Percentiles rank a stretch among this genome's conserved stretches.
phyloP scores from a whole-genome alignment of 2,888 invertebrate genomes.

The Cistogaster globosa region DNA sequence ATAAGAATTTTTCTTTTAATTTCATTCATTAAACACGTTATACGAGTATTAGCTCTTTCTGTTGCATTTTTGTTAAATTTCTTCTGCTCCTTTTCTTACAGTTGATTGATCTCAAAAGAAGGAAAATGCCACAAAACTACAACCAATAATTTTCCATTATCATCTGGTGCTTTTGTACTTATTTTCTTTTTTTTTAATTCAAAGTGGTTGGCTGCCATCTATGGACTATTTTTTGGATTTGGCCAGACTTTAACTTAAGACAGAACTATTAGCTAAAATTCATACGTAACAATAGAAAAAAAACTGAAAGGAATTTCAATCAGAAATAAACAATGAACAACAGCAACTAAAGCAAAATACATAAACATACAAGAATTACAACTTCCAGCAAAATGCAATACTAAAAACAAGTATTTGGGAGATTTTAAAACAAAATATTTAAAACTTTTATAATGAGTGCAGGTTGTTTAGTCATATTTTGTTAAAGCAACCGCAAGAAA shows the following conservation, averaged over 20 bases:
- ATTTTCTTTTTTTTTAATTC: constrained; percentile 31
- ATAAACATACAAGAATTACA: not conserved
- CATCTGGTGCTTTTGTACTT: not conserved
- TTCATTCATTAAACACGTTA: not conserved
- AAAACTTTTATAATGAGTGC: constrained; percentile 8
- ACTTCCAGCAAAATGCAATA: not conserved
- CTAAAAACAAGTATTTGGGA: constrained; percentile 24
- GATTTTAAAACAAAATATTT: constrained; percentile 26
- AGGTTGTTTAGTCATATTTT: constrained; percentile 16
- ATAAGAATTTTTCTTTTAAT: constrained; percentile 14
- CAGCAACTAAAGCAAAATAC: not conserved
- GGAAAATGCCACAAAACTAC: constrained; percentile 46
- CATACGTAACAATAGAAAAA: constrained; percentile 21
- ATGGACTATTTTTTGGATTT: constrained; percentile 60
- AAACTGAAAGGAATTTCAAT: constrained; percentile 66
- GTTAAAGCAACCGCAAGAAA: no score
- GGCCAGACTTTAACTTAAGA: constrained; percentile 23
- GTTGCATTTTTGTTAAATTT: constrained; percentile 5
- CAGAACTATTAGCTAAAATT: constrained; percentile 34
- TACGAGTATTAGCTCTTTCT: not conserved
- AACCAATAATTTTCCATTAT: no score
- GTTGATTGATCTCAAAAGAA: constrained; percentile 33
- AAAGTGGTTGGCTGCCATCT: constrained; percentile 64
- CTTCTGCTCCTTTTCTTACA: not conserved
- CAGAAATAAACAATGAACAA: constrained; percentile 50